phyloP scores from a whole-genome alignment of 2,888 invertebrate species.

The Theodoxus fluviatilis region DNA sequence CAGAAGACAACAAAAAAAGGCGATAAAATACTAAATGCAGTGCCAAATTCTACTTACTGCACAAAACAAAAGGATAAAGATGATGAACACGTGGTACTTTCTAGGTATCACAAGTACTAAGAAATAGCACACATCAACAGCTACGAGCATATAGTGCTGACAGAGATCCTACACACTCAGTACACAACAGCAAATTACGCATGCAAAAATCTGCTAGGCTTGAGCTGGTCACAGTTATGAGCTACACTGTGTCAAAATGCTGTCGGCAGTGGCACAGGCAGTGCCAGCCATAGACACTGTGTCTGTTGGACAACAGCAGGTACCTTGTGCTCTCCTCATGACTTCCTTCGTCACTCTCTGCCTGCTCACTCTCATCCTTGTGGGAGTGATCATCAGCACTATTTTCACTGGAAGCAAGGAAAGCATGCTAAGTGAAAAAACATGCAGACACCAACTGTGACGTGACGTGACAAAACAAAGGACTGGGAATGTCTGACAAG shows the following conservation, averaged over 20 bases:
- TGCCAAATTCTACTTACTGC: too few species aligned
- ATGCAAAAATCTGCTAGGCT: neutral
- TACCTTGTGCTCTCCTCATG: slow-evolving; percentile 19
- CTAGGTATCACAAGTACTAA: too few species aligned
- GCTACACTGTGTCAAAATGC: neutral
- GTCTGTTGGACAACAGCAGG: too few species aligned
- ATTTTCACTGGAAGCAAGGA: slow-evolving; percentile 32
- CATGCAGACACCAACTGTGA: neutral
- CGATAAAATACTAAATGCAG: too few species aligned
- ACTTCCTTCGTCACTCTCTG: slow-evolving; percentile 12
- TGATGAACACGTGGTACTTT: too few species aligned
- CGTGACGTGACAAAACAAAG: neutral
- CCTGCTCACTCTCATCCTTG: slow-evolving; percentile 23
- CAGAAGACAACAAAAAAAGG: too few species aligned
- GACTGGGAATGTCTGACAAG: neutral
- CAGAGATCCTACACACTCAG: too few species aligned
- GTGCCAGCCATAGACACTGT: neutral
- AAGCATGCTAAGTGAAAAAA: too few species aligned
- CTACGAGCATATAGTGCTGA: too few species aligned
- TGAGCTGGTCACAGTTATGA: slow-evolving; percentile 3
- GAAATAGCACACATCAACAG: too few species aligned
- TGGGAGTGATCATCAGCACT: slow-evolving; percentile 19
- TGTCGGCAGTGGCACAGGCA: neutral
- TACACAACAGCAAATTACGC: too few species aligned
- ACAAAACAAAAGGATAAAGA: too few species aligned